Evolutionary conservation across 2,113 vertebrate species (phyloP), one percentile per base, ranked within the genome.

Genomic region (Erpornis zantholeuca): DNA sequence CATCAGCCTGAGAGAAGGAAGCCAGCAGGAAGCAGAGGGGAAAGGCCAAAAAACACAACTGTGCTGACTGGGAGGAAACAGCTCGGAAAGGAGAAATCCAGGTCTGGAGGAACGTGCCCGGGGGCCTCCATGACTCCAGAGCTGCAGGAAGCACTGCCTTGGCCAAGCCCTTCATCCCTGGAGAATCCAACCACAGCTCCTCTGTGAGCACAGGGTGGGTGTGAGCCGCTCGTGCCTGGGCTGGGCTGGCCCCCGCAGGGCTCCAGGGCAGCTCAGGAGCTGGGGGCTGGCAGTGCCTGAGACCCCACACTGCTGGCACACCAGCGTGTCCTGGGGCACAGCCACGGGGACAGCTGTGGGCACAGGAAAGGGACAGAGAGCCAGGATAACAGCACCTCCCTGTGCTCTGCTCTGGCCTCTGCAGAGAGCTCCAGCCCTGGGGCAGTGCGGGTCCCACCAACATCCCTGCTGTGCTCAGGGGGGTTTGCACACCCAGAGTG

Each of bases 31-130:
- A 95, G 47, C 42, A 11, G 44, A 33, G 77, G 49, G 72, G 73
- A 68, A 94, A 87, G 49, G 95, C 86, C 91, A 94, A 86, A 73
- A 75, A 64, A 71, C 23, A 92, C 89, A 92, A 27, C 49, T 28
- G 17, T 14, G 52, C 52, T 80, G 60, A 17, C 63, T 66, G 66
- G 40, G 49, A 87, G 73, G 83, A 92, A 95, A 69, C 9, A 36
- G 45, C 54, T 56, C 19, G 66, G 19, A 50, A 60, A 89, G 72
- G 61, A 95, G 57, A 75, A 79, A 45, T 56, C 1, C 33, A 54
- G 86, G 17, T 52, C 61, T 24, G 64, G 19, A 81, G 77, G 50
- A 78, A 75, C 0, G 6, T 86, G 65, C 49, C 91, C 52, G 35
- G 56, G 15, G 72, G n/a, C 92, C 91, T 57, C 69, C 22, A 7